Base-by-base conservation (phyloP, 2,113 vertebrate genomes). In the Lepus americanus region DNA sequence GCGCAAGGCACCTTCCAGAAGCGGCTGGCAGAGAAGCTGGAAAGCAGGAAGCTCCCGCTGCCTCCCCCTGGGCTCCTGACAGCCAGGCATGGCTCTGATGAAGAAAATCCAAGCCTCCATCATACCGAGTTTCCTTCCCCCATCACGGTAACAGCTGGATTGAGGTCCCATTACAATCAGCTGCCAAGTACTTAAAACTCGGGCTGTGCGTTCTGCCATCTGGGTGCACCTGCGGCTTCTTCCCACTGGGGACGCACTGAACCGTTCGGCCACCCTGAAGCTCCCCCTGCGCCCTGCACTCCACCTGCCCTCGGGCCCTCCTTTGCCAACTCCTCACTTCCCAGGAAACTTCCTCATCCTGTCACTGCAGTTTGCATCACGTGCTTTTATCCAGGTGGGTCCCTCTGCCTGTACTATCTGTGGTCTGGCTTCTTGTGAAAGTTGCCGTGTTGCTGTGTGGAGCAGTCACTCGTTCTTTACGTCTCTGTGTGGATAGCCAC, bases 241-340 rank as follows among this genome's bases (percentile, higher is more conserved):
- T 13, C 67, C 19, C 39, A 5, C 0, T 0, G 8, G 3, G 31
- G 8, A 0, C 5, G 17, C 3, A 3, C 16, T 0, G 31, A 61
- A 39, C 53, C 0, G 6, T 23, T 17, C 10, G 8, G 33, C 19
- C 25, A 39, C 36, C 29, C 23, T 31, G 5, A 2, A n/a, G 67
- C 14, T 25, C 39, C 55, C 33, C 22, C 39, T 8, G 3, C 0
- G 4, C 3, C 3, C 55, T 9, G 44, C 19, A 25, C n/a, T 39
- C 76, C 31, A 25, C 9, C 86, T 13, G 12, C 1, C 19, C 64
- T 87, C 33, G 6, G 6, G 20, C 25, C 14, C 25, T 33, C 36
- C 22, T 29, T 72, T 12, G 25, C 11, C 25, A 25, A 23, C 25
- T 36, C 44, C 31, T 36, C 29, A 81, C 83, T 67, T 6, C 3